Base-by-base conservation (phyloP, 2,888 invertebrate genomes). In the Cloeon dipterum region DNA sequence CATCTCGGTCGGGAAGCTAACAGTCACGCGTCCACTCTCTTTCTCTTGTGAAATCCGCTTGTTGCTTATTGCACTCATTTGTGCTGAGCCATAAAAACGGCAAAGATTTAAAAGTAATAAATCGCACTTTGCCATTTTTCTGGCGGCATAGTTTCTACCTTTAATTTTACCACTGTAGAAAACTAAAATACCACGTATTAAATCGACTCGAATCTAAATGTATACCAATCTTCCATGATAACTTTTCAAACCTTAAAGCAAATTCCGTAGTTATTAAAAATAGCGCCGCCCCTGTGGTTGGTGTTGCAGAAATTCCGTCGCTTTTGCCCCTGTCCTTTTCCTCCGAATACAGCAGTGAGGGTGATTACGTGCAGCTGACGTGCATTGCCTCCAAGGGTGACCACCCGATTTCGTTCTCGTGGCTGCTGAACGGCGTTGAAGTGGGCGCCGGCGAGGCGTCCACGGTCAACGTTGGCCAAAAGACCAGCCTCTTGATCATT, bases 401-500 rank as follows among this genome's bases (percentile, higher is more conserved):
- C 46, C 46, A 53, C 21, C 61, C 61, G 21, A 49, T 62, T 34
- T 49, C 49, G 34, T 53, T 62, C 21, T 47, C 49, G 13, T 62
- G 62, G 62, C 49, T 51, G 14, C 57, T 58, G 42, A 57, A 61
- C 43, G 58, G 55, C 5, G 45, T 49, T 13, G 47, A 50, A 11
- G 50, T 59, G 29, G n/a, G 20, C 34, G 18, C 32, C 10, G 19
- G 26, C 20, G 49, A 60, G 39, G 50, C 58, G 36, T 58, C 60
- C 44, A 52, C 57, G 39, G 59, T 57, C 29, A 59, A 58, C 50
- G 46, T 65, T 39, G 71, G 67, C 42, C 68, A 68, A 48, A 63
- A 70, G 54, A 64, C 70, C 25, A 71, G 69, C 47, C 62, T 69
- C 26, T 56, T 73, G 11, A 65, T 65, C 38, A 71, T 72, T 41